These are phyloP conservation scores for Drosophila chauvacae DNA, from an alignment of 1,140 invertebrate species.

Conservation along the genomic window DNA sequence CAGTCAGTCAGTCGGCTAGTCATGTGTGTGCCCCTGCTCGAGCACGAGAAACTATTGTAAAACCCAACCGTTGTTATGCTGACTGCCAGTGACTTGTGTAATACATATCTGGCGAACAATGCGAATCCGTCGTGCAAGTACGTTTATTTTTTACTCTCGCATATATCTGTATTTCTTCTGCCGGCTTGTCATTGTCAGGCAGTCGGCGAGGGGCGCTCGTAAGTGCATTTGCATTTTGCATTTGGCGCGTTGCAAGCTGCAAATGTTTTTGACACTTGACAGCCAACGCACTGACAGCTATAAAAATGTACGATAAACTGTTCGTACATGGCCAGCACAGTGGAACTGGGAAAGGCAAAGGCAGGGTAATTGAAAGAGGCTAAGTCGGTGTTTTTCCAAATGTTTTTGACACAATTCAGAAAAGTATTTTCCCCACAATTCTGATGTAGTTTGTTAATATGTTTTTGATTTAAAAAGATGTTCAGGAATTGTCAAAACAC, in stretches of 20 bases:
- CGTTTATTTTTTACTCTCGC: constrained; percentile 24
- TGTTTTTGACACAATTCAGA: background rate
- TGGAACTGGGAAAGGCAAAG: constrained; percentile 2
- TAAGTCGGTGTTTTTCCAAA: background rate
- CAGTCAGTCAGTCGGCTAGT: constrained; percentile 16
- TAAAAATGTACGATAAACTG: constrained; percentile 67
- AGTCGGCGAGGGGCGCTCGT: constrained; percentile 57
- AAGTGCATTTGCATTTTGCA: constrained; percentile 77
- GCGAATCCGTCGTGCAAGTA: constrained; percentile 58
- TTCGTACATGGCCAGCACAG: constrained; percentile 43
- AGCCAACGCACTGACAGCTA: constrained; percentile 74
- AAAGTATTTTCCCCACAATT: background rate
- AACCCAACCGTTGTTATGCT: constrained; percentile 35
- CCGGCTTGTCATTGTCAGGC: constrained; percentile 74
- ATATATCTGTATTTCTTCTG: constrained; percentile 47
- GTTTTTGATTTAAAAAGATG: background rate
- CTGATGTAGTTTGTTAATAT: no score
- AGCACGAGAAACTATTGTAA: constrained; percentile 51
- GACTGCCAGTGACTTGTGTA: constrained; percentile 66
- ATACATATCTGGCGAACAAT: constrained; percentile 75
- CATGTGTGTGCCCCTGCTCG: constrained; percentile 31
- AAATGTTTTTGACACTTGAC: constrained; percentile 81
- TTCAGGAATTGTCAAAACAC: background rate
- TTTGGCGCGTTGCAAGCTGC: constrained; percentile 58
- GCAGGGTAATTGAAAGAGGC: background rate